phyloP scores from a whole-genome alignment of 2,113 vertebrate species.

The Labrus mixtus region DNA sequence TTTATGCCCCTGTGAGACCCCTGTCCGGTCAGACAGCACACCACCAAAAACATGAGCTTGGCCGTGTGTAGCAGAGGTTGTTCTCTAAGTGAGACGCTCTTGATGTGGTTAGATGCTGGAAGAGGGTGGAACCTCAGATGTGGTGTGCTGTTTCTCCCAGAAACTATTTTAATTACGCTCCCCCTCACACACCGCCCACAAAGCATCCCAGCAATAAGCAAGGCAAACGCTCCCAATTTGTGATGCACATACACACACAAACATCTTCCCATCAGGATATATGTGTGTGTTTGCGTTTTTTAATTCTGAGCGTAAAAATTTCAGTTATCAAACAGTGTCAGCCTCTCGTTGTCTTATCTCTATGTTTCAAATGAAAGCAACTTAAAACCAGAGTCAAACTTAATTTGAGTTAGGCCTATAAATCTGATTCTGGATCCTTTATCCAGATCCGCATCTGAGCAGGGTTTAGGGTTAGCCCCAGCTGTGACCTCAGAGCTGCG shows the following conservation, averaged over 20 bases:
- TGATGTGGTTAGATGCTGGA: constrained; percentile 89
- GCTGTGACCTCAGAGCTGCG: background rate
- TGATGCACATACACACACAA: constrained; percentile 41
- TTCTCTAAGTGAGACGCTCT: constrained; percentile 84
- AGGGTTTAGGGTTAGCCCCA: background rate
- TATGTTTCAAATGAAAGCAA: background rate
- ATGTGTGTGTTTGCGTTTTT: constrained; percentile 27
- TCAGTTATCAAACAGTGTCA: background rate
- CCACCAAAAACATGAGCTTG: constrained; percentile 81
- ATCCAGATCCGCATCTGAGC: background rate
- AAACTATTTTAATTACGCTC: constrained; percentile 91
- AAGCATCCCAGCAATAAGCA: constrained; percentile 84
- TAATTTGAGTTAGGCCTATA: background rate
- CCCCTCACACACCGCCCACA: constrained; percentile 85
- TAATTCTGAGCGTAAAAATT: background rate
- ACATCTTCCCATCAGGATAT: constrained; percentile 2
- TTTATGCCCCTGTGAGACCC: constrained; percentile 54
- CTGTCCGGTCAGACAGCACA: constrained; percentile 72
- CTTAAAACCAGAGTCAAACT: background rate
- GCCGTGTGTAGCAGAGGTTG: constrained; percentile 81
- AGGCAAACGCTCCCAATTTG: constrained; percentile 75
- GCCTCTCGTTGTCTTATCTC: background rate
- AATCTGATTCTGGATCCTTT: background rate
- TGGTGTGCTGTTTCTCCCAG: constrained; percentile 88
- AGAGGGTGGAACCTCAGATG: constrained; percentile 88